Conservation (phyloP, 2,797 vertebrate species). For the Echeneis naucrates region DNA sequence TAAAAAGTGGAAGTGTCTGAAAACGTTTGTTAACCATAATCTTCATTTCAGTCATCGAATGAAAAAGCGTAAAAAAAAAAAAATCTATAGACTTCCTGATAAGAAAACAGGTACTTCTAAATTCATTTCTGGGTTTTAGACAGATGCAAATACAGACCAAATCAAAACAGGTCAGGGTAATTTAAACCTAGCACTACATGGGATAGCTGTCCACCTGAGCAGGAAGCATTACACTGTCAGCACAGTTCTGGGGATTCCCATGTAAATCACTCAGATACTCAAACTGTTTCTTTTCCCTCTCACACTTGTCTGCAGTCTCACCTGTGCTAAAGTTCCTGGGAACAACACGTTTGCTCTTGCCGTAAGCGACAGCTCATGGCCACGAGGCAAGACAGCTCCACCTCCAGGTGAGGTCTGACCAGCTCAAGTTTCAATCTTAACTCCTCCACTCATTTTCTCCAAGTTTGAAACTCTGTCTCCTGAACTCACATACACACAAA, state of each 20-base stretch:
- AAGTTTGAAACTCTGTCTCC: slow-evolving; percentile 52
- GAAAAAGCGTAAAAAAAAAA: no score
- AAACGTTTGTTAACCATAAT: no score
- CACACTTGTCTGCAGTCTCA: slow-evolving; percentile 59
- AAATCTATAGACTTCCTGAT: no score
- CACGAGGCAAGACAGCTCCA: slow-evolving; percentile 66
- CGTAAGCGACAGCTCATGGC: slow-evolving; percentile 77
- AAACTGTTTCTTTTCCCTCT: slow-evolving; percentile 42
- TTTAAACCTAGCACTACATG: slow-evolving; percentile 37
- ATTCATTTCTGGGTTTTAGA: no score
- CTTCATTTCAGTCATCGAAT: no score
- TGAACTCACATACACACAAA: slow-evolving; percentile 24
- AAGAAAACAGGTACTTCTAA: no score
- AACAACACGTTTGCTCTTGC: slow-evolving; percentile 61
- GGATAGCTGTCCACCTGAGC: slow-evolving; percentile 26
- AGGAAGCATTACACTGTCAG: slow-evolving; percentile 46
- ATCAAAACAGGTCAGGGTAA: slow-evolving; percentile 29
- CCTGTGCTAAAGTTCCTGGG: slow-evolving; percentile 81
- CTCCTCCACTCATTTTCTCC: slow-evolving; percentile 26
- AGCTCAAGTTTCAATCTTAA: slow-evolving; percentile 63
- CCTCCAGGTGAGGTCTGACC: slow-evolving; percentile 78
- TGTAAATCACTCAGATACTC: slow-evolving; percentile 13
- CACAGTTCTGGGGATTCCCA: slow-evolving; percentile 68
- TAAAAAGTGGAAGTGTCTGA: no score
- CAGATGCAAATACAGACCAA: slow-evolving; percentile 28